Evolutionary conservation across 2,113 vertebrate genomes (phyloP).

Genomic region (Thunnus maccoyii): DNA sequence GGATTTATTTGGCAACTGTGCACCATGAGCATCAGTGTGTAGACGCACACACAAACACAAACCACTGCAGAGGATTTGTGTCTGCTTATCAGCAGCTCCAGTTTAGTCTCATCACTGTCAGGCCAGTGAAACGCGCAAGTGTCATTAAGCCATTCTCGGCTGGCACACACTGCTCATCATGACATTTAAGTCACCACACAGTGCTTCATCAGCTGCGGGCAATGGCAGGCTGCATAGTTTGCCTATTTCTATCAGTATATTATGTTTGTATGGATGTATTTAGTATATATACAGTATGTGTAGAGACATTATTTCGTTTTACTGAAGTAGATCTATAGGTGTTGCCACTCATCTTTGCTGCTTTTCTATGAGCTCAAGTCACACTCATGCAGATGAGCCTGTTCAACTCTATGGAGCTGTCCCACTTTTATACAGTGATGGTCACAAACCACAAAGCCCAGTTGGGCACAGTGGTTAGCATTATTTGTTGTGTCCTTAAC

Average conservation of each 20-base stretch:
- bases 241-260: conserved; percentile 23
- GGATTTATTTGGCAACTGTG: neutral
- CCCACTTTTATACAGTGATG: neutral
- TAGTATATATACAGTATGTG: neutral
- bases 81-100: conserved; percentile 44
- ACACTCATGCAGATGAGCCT: neutral
- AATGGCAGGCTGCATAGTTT: conserved; percentile 39
- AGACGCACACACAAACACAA: conserved; percentile 13
- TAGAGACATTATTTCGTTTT: neutral
- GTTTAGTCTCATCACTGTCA: conserved; percentile 61
- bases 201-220: conserved; percentile 27
- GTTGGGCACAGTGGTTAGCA: neutral
- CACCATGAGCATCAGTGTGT: neutral
- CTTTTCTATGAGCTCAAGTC: neutral
- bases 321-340: neutral
- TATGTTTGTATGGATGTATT: neutral
- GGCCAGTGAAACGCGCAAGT: conserved; percentile 46
- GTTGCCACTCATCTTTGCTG: neutral
- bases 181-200: conserved; percentile 61
- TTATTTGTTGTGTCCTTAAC: too few relatives aligned
- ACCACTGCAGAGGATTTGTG: conserved; percentile 23
- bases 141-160: conserved; percentile 54
- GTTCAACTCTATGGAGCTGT: neutral
- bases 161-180: conserved; percentile 48
- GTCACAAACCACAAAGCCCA: neutral